phyloP scores from a whole-genome alignment of 2,888 invertebrate genomes.

The Hirtodrosophila alboralis region DNA sequence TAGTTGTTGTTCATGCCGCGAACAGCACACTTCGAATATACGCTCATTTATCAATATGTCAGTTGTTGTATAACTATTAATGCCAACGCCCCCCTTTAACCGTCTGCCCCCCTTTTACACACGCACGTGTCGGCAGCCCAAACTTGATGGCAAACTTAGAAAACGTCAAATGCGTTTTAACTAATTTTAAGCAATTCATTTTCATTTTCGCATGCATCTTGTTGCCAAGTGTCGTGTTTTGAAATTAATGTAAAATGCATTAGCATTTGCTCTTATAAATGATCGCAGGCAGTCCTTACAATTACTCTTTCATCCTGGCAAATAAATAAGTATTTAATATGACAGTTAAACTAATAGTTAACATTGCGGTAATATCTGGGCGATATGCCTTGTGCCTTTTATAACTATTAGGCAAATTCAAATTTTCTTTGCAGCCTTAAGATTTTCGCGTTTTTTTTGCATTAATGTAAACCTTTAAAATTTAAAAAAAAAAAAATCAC shows the following conservation, averaged over 20 bases:
- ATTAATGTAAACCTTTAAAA: too few relatives aligned
- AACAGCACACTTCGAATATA: conserved; percentile 62
- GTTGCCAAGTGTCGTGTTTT: conserved; percentile 51
- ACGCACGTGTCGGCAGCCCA: conserved; percentile 41
- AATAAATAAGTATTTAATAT: conserved; percentile 17
- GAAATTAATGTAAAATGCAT: conserved; percentile 71
- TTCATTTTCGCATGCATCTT: conserved; percentile 63
- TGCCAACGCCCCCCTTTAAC: conserved; percentile 34
- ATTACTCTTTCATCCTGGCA: conserved; percentile 7
- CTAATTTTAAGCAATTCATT: conserved; percentile 75
- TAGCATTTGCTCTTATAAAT: conserved; percentile 64
- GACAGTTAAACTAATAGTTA: conserved; percentile 18
- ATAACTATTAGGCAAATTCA: too few relatives aligned
- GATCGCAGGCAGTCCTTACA: conserved; percentile 36
- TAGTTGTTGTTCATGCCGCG: conserved; percentile 18
- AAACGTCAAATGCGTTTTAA: conserved; percentile 73
- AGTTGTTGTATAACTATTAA: conserved; percentile 81
- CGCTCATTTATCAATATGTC: conserved; percentile 82
- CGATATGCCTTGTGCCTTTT: conserved; percentile 22
- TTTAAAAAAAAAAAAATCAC: too few relatives aligned
- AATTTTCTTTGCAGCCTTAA: too few relatives aligned
- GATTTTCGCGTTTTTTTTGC: too few relatives aligned
- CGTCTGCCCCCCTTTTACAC: conserved; percentile 2
- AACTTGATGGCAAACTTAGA: conserved; percentile 58
- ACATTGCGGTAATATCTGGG: conserved; percentile 47